A percentile compares a stretch with the other conserved stretches of the same genome.
phyloP scores from a whole-genome alignment of 2,888 invertebrate genomes.

The Ctena decussata region DNA sequence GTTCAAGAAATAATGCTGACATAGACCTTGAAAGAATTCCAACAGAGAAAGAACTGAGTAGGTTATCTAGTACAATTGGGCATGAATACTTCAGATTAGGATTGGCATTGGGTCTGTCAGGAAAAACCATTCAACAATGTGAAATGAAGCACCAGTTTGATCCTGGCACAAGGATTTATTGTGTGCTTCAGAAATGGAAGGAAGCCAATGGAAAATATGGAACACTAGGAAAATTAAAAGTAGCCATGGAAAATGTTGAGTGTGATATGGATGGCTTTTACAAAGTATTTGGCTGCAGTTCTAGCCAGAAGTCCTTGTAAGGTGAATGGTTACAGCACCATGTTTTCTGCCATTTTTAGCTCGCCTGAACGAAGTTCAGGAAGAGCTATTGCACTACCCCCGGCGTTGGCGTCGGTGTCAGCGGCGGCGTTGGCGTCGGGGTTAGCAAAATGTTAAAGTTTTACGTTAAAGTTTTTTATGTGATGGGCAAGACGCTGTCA shows the following conservation, averaged over 20 bases:
- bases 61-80: conserved; percentile 27
- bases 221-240: not conserved
- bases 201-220: not conserved
- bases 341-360: too few relatives aligned
- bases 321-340: too few relatives aligned
- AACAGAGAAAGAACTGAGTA: conserved; percentile 32
- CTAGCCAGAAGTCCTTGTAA: too few relatives aligned
- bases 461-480: too few relatives aligned
- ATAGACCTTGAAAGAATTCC: conserved; percentile 14
- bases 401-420: too few relatives aligned
- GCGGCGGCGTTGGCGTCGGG: too few relatives aligned
- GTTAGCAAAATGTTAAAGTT: too few relatives aligned
- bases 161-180: not conserved
- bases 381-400: too few relatives aligned
- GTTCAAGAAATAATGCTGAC: not conserved
- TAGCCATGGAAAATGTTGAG: conserved; percentile 11
- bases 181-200: conserved; percentile 21
- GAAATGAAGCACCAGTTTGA: conserved; percentile 11
- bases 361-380: too few relatives aligned
- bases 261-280: conserved; percentile 20
- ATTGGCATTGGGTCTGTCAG: not conserved
- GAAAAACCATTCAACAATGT: conserved; percentile 5
- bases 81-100: conserved; percentile 28
- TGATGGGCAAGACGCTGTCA: too few relatives aligned
- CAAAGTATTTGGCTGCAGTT: not conserved